Conservation (phyloP, 2,888 invertebrate genomes). For the Scrobipalpa costella region DNA sequence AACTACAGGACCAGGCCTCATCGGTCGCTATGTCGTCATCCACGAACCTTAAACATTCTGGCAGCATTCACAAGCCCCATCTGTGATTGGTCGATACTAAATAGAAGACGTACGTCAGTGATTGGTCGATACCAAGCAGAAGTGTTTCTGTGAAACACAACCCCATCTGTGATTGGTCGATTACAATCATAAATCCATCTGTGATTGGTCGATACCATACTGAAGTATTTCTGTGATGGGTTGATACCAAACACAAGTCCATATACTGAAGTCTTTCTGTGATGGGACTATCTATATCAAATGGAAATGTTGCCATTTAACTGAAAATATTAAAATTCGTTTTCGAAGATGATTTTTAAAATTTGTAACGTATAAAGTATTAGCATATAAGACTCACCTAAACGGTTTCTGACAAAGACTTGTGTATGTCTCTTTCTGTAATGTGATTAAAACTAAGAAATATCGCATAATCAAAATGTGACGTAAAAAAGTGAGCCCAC, state of each 20-base stretch:
- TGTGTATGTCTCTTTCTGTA: background rate
- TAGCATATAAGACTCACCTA: background rate
- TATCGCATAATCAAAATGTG: background rate
- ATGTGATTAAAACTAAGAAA: background rate
- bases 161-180: background rate
- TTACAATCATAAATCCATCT: background rate
- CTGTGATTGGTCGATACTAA: too few species aligned
- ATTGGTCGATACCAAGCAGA: background rate
- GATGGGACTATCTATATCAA: background rate
- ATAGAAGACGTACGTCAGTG: background rate
- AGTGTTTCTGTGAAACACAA: too few species aligned
- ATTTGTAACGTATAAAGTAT: background rate
- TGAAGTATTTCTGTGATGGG: too few species aligned
- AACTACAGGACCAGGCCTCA: slow-evolving; percentile 29
- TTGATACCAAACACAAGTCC: too few species aligned
- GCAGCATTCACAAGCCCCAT: background rate
- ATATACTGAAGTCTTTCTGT: too few species aligned
- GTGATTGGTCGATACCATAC: too few species aligned
- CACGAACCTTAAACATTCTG: background rate
- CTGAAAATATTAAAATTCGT: background rate
- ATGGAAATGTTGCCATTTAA: background rate
- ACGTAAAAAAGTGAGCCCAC: background rate
- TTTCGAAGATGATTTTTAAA: background rate
- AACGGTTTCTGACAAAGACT: background rate
- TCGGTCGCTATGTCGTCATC: background rate